Percentiles rank a stretch among this genome's conserved stretches.
Evolutionary conservation across 2,113 vertebrate genomes (phyloP).

Genomic region (Podarcis raffonei): DNA sequence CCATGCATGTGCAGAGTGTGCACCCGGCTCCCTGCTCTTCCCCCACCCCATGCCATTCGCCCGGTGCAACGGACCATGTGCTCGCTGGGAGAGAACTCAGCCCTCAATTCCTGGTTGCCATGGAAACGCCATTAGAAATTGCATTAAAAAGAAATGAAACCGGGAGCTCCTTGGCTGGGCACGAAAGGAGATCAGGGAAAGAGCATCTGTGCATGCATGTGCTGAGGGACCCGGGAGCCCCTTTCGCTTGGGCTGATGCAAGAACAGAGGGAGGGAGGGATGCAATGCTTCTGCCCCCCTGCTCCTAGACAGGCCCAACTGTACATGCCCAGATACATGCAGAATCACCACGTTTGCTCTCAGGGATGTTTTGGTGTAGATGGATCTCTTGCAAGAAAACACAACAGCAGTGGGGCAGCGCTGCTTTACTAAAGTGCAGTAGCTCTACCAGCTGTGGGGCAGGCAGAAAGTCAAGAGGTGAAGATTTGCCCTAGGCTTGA

Average conservation of each 20-base stretch:
- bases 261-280: neutral
- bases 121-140: constrained; percentile 62
- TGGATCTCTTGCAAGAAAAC: neutral
- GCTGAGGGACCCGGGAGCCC: neutral
- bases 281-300: neutral
- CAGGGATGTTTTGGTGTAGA: neutral
- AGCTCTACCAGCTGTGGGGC: neutral
- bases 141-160: constrained; percentile 69
- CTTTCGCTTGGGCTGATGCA: neutral
- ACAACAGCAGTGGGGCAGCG: no score
- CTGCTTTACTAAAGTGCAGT: no score
- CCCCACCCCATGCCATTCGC: neutral
- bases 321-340: neutral
- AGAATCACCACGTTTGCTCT: neutral
- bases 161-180: constrained; percentile 57
- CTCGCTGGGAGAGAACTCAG: constrained; percentile 17
- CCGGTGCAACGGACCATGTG: neutral
- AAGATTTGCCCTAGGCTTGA: no score
- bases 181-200: neutral
- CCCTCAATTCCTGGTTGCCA: constrained; percentile 53
- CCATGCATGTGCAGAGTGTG: neutral
- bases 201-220: neutral
- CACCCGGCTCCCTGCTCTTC: neutral
- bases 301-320: no score
- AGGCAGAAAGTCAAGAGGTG: neutral